These are phyloP conservation scores for Ceraclea dissimilis DNA, from an alignment of 2,888 invertebrate species.

Conservation along the genomic window DNA sequence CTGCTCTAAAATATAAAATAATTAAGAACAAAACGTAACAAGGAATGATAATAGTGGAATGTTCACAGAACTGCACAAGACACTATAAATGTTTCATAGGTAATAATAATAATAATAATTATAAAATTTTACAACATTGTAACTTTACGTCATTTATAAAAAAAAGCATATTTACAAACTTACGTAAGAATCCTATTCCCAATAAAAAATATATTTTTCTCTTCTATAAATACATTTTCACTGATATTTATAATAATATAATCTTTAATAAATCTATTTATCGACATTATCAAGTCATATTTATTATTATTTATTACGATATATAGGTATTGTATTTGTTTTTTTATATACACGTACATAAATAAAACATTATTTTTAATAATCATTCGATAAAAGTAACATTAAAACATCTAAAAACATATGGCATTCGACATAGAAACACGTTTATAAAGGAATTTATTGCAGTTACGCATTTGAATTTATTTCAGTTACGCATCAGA, in stretches of 20 bases:
- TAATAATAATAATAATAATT: no score
- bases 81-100: no score
- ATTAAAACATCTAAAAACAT: no score
- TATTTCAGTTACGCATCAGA: no score
- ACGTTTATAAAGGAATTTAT: no score
- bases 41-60: background rate
- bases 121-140: no score
- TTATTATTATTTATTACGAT: no score
- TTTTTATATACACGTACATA: background rate
- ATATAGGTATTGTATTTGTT: background rate
- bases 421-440: no score
- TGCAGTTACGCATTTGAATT: no score
- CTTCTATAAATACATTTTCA: slow-evolving; percentile 22
- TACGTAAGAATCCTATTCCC: slow-evolving; percentile 22
- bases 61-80: background rate
- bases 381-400: no score
- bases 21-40: background rate
- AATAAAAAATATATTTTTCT: slow-evolving; percentile 24
- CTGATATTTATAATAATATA: slow-evolving; percentile 13
- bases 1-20: background rate
- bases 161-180: slow-evolving; percentile 24
- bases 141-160: background rate
- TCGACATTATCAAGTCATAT: background rate
- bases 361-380: background rate
- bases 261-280: background rate